Percentiles rank a stretch among this genome's conserved stretches.
Evolutionary conservation across 53 echinoderm and acorn worm species (phyloP).

Genomic region (Crossaster papposus): DNA sequence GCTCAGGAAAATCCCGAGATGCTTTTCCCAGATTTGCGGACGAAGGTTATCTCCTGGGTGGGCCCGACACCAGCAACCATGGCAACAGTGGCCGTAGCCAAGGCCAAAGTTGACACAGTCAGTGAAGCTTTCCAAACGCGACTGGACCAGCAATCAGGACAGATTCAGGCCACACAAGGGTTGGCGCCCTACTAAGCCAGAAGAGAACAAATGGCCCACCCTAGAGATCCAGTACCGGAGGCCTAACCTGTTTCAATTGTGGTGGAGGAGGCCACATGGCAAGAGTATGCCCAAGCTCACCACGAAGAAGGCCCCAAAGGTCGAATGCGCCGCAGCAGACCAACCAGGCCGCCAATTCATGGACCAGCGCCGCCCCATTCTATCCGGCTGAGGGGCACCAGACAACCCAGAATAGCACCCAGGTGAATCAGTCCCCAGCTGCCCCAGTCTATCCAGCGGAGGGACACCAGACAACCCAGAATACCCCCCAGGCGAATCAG

Average conservation of each 20-base stretch:
- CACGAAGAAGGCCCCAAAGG: not conserved
- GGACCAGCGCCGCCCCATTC: not conserved
- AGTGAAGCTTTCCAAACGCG: not conserved
- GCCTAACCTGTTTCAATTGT: not conserved
- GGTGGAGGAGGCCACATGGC: conserved; percentile 24
- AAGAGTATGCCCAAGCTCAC: not conserved
- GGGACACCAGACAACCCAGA: no score
- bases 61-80: not conserved
- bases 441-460: no score
- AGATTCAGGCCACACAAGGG: not conserved
- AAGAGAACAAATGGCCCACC: not conserved
- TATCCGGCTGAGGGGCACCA: no score
- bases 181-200: no score
- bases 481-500: not conserved
- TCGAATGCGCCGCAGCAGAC: not conserved
- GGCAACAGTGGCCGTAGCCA: not conserved
- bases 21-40: not conserved
- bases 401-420: no score
- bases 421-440: no score
- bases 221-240: not conserved
- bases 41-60: conserved; percentile 9
- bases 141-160: conserved; percentile 14
- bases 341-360: not conserved
- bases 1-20: not conserved
- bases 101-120: not conserved